Evolutionary conservation across 2,888 invertebrate species (phyloP).

Genomic region (Synergus umbraculus): DNA sequence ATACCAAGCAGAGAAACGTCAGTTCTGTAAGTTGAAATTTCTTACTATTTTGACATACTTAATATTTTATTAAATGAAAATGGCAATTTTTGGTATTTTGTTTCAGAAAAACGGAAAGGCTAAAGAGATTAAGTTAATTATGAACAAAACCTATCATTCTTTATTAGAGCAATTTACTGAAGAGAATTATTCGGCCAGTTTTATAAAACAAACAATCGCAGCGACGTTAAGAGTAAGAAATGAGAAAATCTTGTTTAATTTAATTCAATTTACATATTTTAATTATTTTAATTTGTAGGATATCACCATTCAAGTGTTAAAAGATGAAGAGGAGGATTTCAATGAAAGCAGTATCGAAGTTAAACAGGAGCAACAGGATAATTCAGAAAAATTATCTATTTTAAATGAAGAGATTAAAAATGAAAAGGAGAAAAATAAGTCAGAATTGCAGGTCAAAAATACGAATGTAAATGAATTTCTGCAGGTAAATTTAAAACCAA

Average conservation of each 20-base stretch:
- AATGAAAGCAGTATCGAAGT: conserved; percentile 35
- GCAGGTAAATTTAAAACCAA: background rate
- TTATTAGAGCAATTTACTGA: conserved; percentile 63
- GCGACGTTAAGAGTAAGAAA: conserved; percentile 64
- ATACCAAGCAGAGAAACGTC: conserved; percentile 14
- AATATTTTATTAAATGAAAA: background rate
- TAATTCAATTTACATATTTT: background rate
- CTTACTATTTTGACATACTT: background rate
- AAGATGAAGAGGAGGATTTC: conserved; percentile 48
- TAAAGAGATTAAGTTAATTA: conserved; percentile 68
- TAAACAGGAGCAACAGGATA: background rate
- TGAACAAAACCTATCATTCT: conserved; percentile 67
- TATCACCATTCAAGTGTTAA: conserved; percentile 66
- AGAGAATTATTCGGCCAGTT: conserved; percentile 62
- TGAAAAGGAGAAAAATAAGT: background rate
- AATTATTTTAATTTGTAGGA: conserved; percentile 54
- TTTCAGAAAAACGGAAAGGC: conserved; percentile 61
- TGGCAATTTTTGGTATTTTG: conserved; percentile 39
- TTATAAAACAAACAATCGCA: conserved; percentile 64
- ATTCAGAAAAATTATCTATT: background rate
- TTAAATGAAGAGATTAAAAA: background rate
- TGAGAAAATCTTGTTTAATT: background rate
- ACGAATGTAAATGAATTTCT: conserved; percentile 13
- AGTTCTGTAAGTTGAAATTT: conserved; percentile 34
- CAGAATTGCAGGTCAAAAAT: background rate